Percentiles rank a stretch among this genome's conserved stretches.
phyloP scores from a whole-genome alignment of 2,113 vertebrate species.

The Bagarius yarrelli region DNA sequence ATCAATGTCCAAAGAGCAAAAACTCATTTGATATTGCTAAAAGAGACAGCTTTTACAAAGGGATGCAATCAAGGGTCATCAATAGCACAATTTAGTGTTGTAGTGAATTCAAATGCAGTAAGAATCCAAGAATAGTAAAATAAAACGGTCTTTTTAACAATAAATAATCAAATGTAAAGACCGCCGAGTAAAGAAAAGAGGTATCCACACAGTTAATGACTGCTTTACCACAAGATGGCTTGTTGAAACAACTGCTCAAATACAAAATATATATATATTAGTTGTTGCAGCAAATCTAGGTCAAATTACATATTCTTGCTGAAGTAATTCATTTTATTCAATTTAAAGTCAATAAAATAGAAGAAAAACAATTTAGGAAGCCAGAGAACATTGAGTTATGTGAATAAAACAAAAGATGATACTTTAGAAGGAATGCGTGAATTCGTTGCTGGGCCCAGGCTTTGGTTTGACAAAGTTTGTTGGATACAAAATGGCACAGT shows the following conservation, averaged over 20 bases:
- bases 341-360: not conserved
- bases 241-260: not conserved
- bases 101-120: not conserved
- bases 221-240: not conserved
- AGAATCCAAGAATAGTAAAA: not conserved
- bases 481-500: constrained; percentile 3
- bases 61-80: not conserved
- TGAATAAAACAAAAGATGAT: not conserved
- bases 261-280: not conserved
- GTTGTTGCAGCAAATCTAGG: not conserved
- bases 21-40: not conserved
- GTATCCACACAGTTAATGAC: not conserved
- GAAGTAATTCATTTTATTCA: not conserved
- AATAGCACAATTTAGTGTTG: not conserved
- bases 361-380: not conserved
- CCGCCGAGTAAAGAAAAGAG: not conserved
- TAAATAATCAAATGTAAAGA: not conserved
- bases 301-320: not conserved
- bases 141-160: not conserved
- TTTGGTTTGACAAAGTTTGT: no score
- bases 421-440: not conserved
- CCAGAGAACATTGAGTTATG: not conserved
- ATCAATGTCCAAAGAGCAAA: not conserved
- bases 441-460: not conserved
- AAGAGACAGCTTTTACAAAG: not conserved